Conservation (phyloP, 2,797 vertebrate species). For the Leucoraja ocellata region DNA sequence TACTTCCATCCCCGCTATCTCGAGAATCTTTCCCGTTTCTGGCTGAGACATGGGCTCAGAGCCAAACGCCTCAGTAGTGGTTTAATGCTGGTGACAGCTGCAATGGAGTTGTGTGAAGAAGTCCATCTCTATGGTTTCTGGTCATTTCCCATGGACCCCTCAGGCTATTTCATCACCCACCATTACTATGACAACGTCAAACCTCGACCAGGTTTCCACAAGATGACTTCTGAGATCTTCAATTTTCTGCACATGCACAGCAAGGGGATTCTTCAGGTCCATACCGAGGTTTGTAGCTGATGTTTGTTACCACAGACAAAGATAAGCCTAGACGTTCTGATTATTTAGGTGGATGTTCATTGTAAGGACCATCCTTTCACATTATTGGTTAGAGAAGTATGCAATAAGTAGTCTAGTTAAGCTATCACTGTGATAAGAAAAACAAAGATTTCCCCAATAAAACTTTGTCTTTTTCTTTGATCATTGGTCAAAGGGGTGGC, state of each 20-base stretch:
- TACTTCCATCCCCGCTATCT: conserved; percentile 98
- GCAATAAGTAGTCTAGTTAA: neutral
- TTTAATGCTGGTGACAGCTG: conserved; percentile 87
- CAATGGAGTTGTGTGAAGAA: conserved; percentile 89
- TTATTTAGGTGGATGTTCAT: neutral
- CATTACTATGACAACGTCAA: conserved; percentile 98
- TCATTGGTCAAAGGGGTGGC: neutral
- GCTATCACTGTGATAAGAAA: neutral
- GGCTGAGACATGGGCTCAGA: conserved; percentile 83
- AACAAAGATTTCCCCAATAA: neutral
- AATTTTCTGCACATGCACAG: conserved; percentile 96
- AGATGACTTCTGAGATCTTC: conserved; percentile 95
- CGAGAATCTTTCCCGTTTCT: conserved; percentile 87
- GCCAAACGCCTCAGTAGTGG: conserved; percentile 91
- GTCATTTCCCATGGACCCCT: conserved; percentile 94
- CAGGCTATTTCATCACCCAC: conserved; percentile 87
- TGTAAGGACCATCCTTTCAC: neutral
- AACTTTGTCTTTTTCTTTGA: neutral
- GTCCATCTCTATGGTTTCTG: conserved; percentile 97
- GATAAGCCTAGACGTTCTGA: neutral
- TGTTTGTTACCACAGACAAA: conserved; percentile 40
- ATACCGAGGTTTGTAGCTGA: conserved; percentile 79
- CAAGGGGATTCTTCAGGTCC: conserved; percentile 84
- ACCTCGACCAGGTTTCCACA: conserved; percentile 90
- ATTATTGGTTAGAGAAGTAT: conserved; percentile 2